Conservation (phyloP, 2,113 vertebrate species). For the Anoplopoma fimbria region DNA sequence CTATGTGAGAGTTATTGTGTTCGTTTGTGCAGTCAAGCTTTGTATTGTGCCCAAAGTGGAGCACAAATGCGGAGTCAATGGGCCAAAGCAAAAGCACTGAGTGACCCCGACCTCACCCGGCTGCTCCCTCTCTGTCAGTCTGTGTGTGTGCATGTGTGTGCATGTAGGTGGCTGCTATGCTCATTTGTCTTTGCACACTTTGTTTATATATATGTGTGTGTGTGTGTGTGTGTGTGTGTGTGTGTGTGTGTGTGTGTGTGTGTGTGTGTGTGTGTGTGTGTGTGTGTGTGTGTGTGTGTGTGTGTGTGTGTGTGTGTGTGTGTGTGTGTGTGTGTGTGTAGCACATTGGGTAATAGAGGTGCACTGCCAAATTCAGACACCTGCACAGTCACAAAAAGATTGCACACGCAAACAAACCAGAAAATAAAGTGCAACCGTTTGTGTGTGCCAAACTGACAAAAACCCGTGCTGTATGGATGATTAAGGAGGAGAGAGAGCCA, state of each 20-base stretch:
- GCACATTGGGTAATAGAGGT: constrained; percentile 1
- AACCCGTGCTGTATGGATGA: constrained; percentile 6
- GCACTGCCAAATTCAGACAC: constrained; percentile 16
- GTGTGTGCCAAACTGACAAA: constrained; percentile 4
- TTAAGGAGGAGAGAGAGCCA: constrained; percentile 23
- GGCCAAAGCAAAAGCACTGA: constrained; percentile 62
- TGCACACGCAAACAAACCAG: not conserved
- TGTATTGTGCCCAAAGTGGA: constrained; percentile 74
- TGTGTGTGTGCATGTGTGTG: constrained; percentile 14
- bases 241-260: constrained; percentile 2
- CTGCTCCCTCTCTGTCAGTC: constrained; percentile 44
- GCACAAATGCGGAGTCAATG: constrained; percentile 75
- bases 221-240: constrained; percentile 5
- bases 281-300: constrained; percentile 12
- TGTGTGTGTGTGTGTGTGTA: constrained; percentile 21
- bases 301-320: constrained; percentile 17
- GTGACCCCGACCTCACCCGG: constrained; percentile 68
- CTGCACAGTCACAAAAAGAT: constrained; percentile 31
- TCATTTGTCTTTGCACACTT: not conserved
- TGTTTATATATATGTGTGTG: constrained; percentile 8
- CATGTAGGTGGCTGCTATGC: constrained; percentile 7
- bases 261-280: constrained; percentile 15
- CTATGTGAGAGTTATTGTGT: constrained; percentile 5
- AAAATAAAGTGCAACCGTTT: constrained; percentile 18
- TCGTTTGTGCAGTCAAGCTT: constrained; percentile 65